phyloP scores from a whole-genome alignment of 1,140 invertebrate genomes.

The Lordiphosa clarofinis region DNA sequence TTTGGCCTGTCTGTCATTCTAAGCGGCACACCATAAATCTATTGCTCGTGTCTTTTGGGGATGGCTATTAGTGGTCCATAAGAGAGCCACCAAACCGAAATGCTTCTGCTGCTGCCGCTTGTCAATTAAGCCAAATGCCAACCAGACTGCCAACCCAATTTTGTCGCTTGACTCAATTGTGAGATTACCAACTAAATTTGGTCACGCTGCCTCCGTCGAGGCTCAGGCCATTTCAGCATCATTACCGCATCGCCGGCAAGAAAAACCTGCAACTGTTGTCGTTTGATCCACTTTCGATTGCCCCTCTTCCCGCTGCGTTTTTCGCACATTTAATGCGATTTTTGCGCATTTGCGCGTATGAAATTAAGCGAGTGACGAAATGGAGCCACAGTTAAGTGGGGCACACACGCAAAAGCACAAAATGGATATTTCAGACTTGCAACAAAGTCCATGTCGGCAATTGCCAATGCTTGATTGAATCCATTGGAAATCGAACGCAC shows the following conservation, averaged over 20 bases:
- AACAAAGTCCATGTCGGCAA: slow-evolving; percentile 47
- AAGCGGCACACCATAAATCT: slow-evolving; percentile 43
- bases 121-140: slow-evolving; percentile 70
- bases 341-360: slow-evolving; percentile 72
- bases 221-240: slow-evolving; percentile 54
- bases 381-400: slow-evolving; percentile 50
- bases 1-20: slow-evolving; percentile 44
- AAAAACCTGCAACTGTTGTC: slow-evolving; percentile 29
- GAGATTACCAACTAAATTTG: slow-evolving; percentile 59
- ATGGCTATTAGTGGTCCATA: slow-evolving; percentile 52
- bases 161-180: slow-evolving; percentile 51
- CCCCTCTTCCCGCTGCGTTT: slow-evolving; percentile 26
- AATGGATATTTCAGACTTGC: slow-evolving; percentile 38
- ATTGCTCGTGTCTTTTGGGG: slow-evolving; percentile 26
- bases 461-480: slow-evolving; percentile 67
- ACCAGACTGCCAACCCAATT: slow-evolving; percentile 58
- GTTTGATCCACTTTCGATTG: slow-evolving; percentile 66
- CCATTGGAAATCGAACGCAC: slow-evolving; percentile 59
- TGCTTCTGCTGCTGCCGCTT: slow-evolving; percentile 23
- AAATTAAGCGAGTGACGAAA: slow-evolving; percentile 74
- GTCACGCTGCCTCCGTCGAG: slow-evolving; percentile 20
- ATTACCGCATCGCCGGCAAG: slow-evolving; percentile 63
- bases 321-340: slow-evolving; percentile 76
- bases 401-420: slow-evolving; percentile 29
- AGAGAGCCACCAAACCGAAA: neutral